A percentile compares a stretch with the other conserved stretches of the same genome.
Evolutionary conservation across 2,113 vertebrate species (phyloP).

Genomic region (Morone saxatilis): DNA sequence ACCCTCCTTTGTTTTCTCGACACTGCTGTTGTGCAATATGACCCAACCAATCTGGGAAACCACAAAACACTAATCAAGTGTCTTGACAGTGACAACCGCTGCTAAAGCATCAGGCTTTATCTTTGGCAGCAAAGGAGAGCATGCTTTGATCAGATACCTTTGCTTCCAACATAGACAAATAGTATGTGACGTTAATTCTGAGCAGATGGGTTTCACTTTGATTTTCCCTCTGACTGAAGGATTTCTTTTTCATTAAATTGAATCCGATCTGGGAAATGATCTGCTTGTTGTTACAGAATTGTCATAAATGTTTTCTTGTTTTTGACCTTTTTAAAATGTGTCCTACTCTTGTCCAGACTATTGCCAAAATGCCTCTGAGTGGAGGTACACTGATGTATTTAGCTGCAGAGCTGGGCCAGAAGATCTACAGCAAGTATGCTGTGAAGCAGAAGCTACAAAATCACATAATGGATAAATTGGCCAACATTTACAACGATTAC

Average conservation of each 20-base stretch:
- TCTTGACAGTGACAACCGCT: conserved; percentile 29
- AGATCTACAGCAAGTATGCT: conserved; percentile 83
- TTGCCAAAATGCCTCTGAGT: conserved; percentile 86
- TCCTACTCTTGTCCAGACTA: conserved; percentile 76
- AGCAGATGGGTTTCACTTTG: conserved; percentile 3
- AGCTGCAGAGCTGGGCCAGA: conserved; percentile 85
- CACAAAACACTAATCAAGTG: conserved; percentile 39
- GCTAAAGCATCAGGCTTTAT: conserved; percentile 27
- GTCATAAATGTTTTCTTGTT: neutral
- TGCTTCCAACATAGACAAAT: neutral
- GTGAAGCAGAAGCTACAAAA: conserved; percentile 82
- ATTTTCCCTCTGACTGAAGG: conserved; percentile 12
- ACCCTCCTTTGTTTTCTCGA: neutral
- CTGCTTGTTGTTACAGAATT: neutral
- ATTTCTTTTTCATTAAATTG: neutral
- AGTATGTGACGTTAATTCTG: conserved; percentile 6
- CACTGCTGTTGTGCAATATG: neutral
- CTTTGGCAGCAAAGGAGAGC: conserved; percentile 36
- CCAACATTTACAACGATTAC: conserved; percentile 85
- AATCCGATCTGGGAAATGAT: conserved; percentile 1
- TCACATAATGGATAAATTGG: conserved; percentile 82
- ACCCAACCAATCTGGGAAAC: conserved; percentile 19
- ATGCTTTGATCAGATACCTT: conserved; percentile 48
- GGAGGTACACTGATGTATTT: conserved; percentile 88
- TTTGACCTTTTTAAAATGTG: conserved; percentile 23